phyloP scores from a whole-genome alignment of 2,888 invertebrate genomes.

The Saturnia pavonia region DNA sequence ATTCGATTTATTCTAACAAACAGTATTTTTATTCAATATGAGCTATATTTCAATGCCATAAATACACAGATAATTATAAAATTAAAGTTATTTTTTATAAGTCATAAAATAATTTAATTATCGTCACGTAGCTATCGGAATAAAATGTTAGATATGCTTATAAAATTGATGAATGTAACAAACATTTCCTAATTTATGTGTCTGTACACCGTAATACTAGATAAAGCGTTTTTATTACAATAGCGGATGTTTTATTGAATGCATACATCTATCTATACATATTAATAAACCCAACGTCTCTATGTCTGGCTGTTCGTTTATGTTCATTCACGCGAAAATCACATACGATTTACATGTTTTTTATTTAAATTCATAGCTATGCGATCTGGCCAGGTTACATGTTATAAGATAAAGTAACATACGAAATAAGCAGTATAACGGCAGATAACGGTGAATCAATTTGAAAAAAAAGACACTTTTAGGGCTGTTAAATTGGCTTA shows the following conservation, averaged over 20 bases:
- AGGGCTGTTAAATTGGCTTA: no score
- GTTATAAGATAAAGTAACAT: no score
- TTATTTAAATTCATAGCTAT: no score
- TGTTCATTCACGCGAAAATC: no score
- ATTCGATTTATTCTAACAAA: background rate
- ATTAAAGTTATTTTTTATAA: background rate
- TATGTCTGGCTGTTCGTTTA: no score
- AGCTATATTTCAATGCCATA: background rate
- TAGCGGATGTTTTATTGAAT: background rate
- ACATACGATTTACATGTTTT: no score
- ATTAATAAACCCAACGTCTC: no score
- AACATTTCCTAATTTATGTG: background rate
- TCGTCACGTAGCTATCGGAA: conserved; percentile 6
- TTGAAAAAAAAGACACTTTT: no score
- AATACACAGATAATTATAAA: background rate
- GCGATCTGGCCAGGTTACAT: no score
- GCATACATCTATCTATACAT: background rate
- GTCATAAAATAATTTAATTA: conserved; percentile 12
- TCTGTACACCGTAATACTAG: background rate
- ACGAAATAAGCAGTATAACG: no score
- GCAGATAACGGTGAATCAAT: no score
- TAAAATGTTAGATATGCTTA: background rate
- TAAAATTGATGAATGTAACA: conserved; percentile 6
- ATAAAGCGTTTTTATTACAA: background rate
- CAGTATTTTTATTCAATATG: background rate